These are phyloP conservation scores for Drosophila hydei DNA, from an alignment of 1,140 invertebrate genomes.

Conservation along the genomic window DNA sequence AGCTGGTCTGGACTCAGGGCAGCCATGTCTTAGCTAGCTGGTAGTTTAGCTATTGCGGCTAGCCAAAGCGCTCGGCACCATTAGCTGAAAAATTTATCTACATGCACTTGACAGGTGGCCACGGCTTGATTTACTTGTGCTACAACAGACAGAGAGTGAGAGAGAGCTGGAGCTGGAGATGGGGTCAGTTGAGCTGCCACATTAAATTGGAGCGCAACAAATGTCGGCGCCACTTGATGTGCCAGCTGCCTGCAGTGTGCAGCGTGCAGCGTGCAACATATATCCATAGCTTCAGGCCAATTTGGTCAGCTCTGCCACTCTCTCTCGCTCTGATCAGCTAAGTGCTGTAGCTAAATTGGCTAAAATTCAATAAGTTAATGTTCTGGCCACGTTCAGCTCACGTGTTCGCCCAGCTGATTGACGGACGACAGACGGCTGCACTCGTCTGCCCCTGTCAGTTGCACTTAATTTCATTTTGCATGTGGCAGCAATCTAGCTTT, in stretches of 20 bases:
- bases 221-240: conserved; percentile 59
- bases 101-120: conserved; percentile 77
- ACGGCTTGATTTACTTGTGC: conserved; percentile 67
- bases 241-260: conserved; percentile 29
- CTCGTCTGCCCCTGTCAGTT: conserved; percentile 15
- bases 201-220: conserved; percentile 66
- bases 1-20: not conserved
- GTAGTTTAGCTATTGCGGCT: conserved; percentile 40
- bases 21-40: conserved; percentile 28
- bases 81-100: conserved; percentile 77
- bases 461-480: conserved; percentile 65
- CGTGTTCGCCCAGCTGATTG: conserved; percentile 22
- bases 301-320: conserved; percentile 24
- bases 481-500: conserved; percentile 21
- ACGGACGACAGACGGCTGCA: conserved; percentile 46
- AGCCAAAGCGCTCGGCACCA: conserved; percentile 61
- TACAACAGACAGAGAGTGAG: not conserved
- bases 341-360: conserved; percentile 65
- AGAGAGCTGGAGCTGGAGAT: conserved; percentile 1
- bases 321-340: conserved; percentile 41
- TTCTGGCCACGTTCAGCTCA: conserved; percentile 9
- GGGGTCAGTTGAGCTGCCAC: conserved; percentile 45
- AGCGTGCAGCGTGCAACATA: conserved; percentile 26
- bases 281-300: conserved; percentile 60
- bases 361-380: conserved; percentile 82